phyloP scores from a whole-genome alignment of 2,888 invertebrate genomes.

The Stegana nigrithorax region DNA sequence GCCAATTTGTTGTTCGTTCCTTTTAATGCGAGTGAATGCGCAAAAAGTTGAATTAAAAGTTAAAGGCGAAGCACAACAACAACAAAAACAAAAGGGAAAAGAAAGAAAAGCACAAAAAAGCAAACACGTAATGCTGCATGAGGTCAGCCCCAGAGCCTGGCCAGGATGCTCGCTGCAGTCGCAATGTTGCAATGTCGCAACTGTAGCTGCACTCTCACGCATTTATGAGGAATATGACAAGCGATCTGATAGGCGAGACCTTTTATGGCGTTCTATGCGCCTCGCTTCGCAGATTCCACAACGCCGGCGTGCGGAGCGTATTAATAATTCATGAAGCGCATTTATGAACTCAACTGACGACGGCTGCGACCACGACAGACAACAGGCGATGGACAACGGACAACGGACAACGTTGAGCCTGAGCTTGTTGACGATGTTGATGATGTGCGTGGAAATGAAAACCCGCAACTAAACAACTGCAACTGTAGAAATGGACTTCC shows the following conservation, averaged over 20 bases:
- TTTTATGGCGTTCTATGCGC: constrained; percentile 57
- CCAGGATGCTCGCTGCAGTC: background rate
- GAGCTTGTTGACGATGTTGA: background rate
- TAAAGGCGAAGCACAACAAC: too few relatives aligned
- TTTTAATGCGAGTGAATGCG: background rate
- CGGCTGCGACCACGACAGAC: constrained; percentile 25
- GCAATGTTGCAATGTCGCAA: background rate
- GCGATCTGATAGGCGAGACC: constrained; percentile 59
- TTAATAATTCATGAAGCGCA: constrained; percentile 55
- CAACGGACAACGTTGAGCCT: background rate
- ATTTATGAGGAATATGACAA: constrained; percentile 61
- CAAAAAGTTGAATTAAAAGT: too few relatives aligned
- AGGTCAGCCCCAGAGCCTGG: too few relatives aligned
- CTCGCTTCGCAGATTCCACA: constrained; percentile 48
- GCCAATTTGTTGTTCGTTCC: constrained; percentile 16
- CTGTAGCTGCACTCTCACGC: constrained; percentile 34
- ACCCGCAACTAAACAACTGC: too few relatives aligned
- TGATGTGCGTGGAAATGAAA: constrained; percentile 8
- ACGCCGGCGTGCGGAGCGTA: constrained; percentile 34
- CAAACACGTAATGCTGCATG: too few relatives aligned
- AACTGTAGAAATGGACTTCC: constrained; percentile 46
- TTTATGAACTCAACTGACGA: constrained; percentile 12
- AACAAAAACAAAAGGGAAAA: too few relatives aligned
- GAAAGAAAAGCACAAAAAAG: too few relatives aligned
- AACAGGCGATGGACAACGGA: too few relatives aligned